phyloP scores from a whole-genome alignment of 2,797 vertebrate genomes.

The Kryptopterus vitreolus region DNA sequence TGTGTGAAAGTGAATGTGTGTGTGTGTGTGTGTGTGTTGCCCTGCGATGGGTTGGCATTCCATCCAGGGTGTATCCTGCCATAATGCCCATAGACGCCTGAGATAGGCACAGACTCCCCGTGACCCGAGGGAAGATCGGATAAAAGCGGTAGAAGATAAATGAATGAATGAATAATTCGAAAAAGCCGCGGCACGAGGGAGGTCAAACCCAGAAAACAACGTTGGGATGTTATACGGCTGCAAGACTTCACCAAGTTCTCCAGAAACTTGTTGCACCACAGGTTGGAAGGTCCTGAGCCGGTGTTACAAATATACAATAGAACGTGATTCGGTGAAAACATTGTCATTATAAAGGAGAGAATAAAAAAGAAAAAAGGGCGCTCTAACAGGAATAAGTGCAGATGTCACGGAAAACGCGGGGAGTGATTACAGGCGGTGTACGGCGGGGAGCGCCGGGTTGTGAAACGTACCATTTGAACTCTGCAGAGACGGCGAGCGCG shows the following conservation, averaged over 20 bases:
- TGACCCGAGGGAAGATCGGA: too few relatives aligned
- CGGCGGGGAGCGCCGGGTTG: not conserved
- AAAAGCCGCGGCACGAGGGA: not conserved
- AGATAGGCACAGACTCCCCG: too few relatives aligned
- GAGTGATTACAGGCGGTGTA: not conserved
- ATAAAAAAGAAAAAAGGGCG: not conserved
- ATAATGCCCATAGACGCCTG: too few relatives aligned
- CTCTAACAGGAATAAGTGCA: not conserved
- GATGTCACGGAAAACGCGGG: not conserved
- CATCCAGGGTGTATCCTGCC: too few relatives aligned
- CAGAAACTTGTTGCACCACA: not conserved
- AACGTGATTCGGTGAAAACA: not conserved
- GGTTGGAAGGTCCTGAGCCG: not conserved
- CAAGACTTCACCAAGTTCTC: not conserved
- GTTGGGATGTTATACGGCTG: not conserved
- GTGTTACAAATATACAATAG: conserved; percentile 4
- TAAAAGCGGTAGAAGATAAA: too few relatives aligned
- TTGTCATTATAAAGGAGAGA: not conserved
- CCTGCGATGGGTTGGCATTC: too few relatives aligned
- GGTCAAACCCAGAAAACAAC: not conserved
- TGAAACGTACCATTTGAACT: conserved; percentile 6
- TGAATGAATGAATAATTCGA: not conserved
- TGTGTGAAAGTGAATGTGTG: too few relatives aligned
- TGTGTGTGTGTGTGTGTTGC: too few relatives aligned
- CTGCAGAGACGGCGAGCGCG: not conserved